phyloP scores from a whole-genome alignment of 2,797 vertebrate genomes.

The Propithecus deckenii region DNA sequence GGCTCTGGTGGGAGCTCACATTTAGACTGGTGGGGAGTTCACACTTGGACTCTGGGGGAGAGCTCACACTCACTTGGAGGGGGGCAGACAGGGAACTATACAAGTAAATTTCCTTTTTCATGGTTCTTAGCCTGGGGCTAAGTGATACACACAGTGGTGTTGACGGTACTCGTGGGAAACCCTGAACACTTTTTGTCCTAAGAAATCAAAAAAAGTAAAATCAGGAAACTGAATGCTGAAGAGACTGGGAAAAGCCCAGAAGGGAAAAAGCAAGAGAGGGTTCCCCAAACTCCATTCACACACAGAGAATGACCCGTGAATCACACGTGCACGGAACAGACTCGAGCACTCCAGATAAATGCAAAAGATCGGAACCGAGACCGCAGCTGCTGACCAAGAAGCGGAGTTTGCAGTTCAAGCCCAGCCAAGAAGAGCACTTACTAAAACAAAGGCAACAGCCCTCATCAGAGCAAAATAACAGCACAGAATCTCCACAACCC shows the following conservation, averaged over 20 bases:
- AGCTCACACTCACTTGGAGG: no score
- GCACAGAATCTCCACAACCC: no score
- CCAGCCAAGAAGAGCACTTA: background rate
- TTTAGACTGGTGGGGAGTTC: no score
- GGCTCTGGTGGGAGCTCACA: no score
- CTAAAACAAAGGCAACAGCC: background rate
- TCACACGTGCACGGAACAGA: fast-evolving
- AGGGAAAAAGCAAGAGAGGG: background rate
- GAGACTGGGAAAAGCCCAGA: background rate
- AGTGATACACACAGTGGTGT: fast-evolving
- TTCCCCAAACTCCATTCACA: background rate
- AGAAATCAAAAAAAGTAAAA: background rate
- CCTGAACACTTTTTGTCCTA: background rate
- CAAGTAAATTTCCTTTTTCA: background rate
- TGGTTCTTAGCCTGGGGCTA: background rate
- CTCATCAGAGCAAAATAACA: background rate
- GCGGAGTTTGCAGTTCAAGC: background rate
- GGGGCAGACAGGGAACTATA: fast-evolving
- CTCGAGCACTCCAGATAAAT: fast-evolving
- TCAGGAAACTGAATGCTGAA: background rate
- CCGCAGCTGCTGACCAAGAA: background rate
- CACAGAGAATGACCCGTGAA: background rate
- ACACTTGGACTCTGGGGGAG: no score
- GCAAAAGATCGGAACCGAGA: background rate
- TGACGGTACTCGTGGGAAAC: background rate